A percentile compares a stretch with the other conserved stretches of the same genome.
Evolutionary conservation across 2,797 vertebrate genomes (phyloP).

Genomic region (Malacoraja senta): DNA sequence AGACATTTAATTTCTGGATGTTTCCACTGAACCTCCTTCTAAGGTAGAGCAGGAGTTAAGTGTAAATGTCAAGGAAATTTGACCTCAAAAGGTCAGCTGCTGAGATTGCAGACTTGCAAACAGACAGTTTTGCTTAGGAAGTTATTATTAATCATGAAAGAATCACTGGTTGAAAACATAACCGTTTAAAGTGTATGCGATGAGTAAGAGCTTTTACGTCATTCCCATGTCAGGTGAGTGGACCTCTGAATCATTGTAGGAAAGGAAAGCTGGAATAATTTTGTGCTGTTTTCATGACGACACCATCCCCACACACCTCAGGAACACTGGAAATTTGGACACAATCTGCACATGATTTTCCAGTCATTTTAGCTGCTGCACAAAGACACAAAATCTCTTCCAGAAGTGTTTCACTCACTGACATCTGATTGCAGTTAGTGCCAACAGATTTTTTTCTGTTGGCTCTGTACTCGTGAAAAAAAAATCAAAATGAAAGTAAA

Average conservation of each 20-base stretch:
- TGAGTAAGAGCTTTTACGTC: not conserved
- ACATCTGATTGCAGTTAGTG: conserved; percentile 33
- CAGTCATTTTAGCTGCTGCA: not conserved
- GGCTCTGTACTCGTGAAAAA: not conserved
- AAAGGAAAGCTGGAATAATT: not conserved
- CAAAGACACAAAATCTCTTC: not conserved
- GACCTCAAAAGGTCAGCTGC: too few species aligned
- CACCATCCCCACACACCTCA: too few species aligned
- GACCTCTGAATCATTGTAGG: not conserved
- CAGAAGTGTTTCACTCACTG: not conserved
- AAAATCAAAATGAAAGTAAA: conserved; percentile 24
- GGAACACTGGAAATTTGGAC: not conserved
- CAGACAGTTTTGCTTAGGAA: not conserved
- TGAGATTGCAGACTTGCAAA: not conserved
- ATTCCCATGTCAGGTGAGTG: not conserved
- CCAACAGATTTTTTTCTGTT: too few species aligned
- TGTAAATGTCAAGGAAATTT: not conserved
- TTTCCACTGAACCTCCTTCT: not conserved
- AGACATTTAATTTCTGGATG: not conserved
- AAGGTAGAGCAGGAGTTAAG: not conserved
- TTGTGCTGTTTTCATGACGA: not conserved
- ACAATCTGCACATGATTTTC: not conserved
- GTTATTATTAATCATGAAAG: not conserved
- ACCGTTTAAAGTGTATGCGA: not conserved
- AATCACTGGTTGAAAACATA: too few species aligned